Evolutionary conservation across 2,113 vertebrate species (phyloP).

Genomic region (Mungos mungo): DNA sequence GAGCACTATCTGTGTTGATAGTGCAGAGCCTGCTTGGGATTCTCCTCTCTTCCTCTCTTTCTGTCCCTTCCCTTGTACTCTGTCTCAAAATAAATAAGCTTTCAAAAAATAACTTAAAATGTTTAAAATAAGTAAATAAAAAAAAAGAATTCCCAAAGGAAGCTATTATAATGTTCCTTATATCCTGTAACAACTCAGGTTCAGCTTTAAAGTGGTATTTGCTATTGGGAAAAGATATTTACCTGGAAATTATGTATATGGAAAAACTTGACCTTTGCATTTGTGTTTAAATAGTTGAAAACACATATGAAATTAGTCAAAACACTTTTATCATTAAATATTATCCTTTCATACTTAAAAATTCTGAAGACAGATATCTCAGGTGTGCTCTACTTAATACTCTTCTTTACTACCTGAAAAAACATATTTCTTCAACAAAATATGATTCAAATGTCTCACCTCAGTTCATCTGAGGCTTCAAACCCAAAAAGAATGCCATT

Average conservation of each 20-base stretch:
- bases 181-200: neutral
- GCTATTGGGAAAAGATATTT: neutral
- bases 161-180: neutral
- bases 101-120: too few species aligned
- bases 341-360: slow-evolving; percentile 39
- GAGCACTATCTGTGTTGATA: too few species aligned
- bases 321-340: slow-evolving; percentile 38
- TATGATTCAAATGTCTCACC: neutral
- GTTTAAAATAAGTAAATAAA: too few species aligned
- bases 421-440: slow-evolving; percentile 19
- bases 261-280: slow-evolving; percentile 10
- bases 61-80: too few species aligned
- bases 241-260: neutral
- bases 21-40: too few species aligned
- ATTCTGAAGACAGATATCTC: neutral
- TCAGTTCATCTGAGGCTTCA: neutral
- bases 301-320: neutral
- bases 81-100: too few species aligned
- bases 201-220: slow-evolving; percentile 8
- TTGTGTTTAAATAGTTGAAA: slow-evolving; percentile 32
- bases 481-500: neutral
- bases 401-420: neutral
- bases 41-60: too few species aligned
- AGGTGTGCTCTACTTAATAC: neutral
- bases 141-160: neutral